Evolutionary conservation across 2,888 invertebrate species (phyloP).

Genomic region (Pandemis corylana): DNA sequence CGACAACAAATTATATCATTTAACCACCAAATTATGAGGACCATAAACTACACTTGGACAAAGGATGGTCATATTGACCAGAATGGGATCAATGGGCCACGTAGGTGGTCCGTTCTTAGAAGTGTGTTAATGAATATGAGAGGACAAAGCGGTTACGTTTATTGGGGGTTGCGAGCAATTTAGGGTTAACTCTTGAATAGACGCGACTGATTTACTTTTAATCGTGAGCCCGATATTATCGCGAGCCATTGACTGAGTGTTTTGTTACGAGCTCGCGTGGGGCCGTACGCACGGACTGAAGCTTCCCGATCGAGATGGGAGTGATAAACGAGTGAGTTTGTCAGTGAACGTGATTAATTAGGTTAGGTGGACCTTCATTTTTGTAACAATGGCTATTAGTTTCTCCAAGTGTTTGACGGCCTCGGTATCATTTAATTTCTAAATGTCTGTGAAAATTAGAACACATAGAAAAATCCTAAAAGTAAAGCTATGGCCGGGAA

Average conservation of each 20-base stretch:
- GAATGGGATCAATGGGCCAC: slow-evolving; percentile 71
- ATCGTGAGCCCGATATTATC: slow-evolving; percentile 78
- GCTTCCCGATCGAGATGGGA: slow-evolving; percentile 31
- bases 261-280: slow-evolving; percentile 67
- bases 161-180: slow-evolving; percentile 65
- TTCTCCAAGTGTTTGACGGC: no score
- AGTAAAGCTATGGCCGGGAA: no score
- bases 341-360: neutral
- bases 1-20: slow-evolving; percentile 73
- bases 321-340: slow-evolving; percentile 28
- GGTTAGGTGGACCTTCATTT: neutral
- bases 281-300: slow-evolving; percentile 57
- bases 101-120: slow-evolving; percentile 79
- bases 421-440: no score
- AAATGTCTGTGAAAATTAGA: no score
- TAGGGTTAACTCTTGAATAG: slow-evolving; percentile 69
- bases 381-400: neutral
- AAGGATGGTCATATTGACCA: slow-evolving; percentile 61
- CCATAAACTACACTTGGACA: slow-evolving; percentile 57
- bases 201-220: slow-evolving; percentile 77
- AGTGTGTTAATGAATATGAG: slow-evolving; percentile 63
- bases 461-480: no score
- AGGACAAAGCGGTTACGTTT: slow-evolving; percentile 61
- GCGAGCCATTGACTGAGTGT: slow-evolving; percentile 68
- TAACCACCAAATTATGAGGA: slow-evolving; percentile 52